These are phyloP conservation scores for Alouatta palliata DNA, from an alignment of 2,113 vertebrate genomes.

Conservation along the genomic window DNA sequence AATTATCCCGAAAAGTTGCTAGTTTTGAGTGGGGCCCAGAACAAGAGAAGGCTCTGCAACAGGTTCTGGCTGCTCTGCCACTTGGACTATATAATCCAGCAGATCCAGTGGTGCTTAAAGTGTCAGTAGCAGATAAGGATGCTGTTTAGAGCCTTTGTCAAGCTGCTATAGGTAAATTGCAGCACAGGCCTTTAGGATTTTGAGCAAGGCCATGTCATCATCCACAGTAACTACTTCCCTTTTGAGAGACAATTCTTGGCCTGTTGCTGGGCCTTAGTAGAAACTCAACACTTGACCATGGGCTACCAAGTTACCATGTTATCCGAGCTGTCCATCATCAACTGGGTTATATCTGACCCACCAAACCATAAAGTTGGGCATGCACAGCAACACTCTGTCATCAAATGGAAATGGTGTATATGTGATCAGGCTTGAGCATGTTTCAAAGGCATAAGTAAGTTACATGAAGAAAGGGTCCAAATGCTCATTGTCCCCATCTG, in stretches of 20 bases:
- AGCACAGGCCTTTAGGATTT: neutral
- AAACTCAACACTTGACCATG: neutral
- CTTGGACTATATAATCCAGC: neutral
- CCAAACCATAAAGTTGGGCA: neutral
- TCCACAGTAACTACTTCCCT: neutral
- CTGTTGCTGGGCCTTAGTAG: neutral
- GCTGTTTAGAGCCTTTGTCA: neutral
- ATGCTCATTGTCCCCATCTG: neutral
- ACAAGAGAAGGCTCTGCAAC: neutral
- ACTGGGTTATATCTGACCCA: neutral
- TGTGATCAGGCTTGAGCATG: neutral
- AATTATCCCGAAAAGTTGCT: neutral
- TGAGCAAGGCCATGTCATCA: neutral
- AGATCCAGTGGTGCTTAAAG: neutral
- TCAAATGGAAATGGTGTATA: neutral
- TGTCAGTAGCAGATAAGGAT: neutral
- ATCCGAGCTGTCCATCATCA: neutral
- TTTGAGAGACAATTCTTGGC: neutral
- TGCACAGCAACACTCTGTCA: neutral
- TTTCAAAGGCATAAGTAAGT: neutral
- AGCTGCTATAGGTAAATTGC: neutral
- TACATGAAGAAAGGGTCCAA: neutral
- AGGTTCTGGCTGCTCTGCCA: neutral
- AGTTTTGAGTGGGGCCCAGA: neutral
- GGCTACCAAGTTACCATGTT: neutral